These are phyloP conservation scores for Bubalus kerabau DNA, from an alignment of 2,113 vertebrate species.

Conservation along the genomic window DNA sequence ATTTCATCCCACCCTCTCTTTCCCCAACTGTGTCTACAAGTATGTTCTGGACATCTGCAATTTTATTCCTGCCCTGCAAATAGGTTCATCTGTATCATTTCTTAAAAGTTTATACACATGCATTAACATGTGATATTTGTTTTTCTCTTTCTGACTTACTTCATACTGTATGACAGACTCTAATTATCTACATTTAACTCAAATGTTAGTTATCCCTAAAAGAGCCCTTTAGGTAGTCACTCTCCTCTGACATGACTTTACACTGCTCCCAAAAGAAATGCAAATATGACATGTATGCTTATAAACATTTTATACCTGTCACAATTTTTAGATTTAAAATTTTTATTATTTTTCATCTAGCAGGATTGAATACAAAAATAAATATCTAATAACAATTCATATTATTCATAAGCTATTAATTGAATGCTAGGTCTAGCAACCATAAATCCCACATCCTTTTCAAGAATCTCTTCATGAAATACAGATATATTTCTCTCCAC, in stretches of 20 bases:
- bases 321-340: not conserved
- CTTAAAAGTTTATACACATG: not conserved
- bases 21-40: not conserved
- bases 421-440: not conserved
- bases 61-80: not conserved
- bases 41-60: not conserved
- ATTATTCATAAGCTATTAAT: not conserved
- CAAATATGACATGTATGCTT: not conserved
- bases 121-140: not conserved
- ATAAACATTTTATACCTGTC: not conserved
- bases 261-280: not conserved
- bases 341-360: not conserved
- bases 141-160: not conserved
- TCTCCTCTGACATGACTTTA: not conserved
- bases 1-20: not conserved
- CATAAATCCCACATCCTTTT: not conserved
- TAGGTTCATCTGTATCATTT: not conserved
- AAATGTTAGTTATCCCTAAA: not conserved
- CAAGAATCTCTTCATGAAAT: not conserved
- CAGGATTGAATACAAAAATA: not conserved
- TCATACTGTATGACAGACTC: not conserved
- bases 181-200: not conserved
- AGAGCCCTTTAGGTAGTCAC: not conserved
- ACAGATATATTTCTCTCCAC: not conserved
- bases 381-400: not conserved